Conservation (phyloP, 2,113 vertebrate genomes). For the Cavia porcellus region DNA sequence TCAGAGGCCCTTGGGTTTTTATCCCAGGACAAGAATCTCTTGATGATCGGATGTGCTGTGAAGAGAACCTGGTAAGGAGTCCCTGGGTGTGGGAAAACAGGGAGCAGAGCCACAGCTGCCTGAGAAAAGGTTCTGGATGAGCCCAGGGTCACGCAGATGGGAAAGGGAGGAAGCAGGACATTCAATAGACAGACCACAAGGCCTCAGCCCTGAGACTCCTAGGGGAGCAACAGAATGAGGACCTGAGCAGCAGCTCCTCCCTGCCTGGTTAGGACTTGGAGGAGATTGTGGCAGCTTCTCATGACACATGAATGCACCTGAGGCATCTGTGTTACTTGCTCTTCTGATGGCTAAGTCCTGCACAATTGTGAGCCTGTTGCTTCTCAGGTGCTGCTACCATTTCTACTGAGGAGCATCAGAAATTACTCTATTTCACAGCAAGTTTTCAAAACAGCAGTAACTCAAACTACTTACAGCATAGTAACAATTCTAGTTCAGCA, state of each 20-base stretch:
- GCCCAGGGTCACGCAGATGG: neutral
- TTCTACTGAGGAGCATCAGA: neutral
- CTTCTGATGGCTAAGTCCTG: neutral
- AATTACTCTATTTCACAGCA: neutral
- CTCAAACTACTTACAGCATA: neutral
- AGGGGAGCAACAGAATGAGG: neutral
- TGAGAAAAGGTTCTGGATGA: neutral
- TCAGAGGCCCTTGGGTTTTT: conserved; percentile 23
- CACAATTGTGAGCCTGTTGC: neutral
- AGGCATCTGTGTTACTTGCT: neutral
- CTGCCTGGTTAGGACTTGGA: too few relatives aligned
- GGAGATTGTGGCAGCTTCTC: rapidly evolving
- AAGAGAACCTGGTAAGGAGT: neutral
- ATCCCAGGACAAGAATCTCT: conserved; percentile 73
- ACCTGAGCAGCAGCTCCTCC: neutral
- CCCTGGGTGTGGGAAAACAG: too few relatives aligned
- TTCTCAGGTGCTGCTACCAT: neutral
- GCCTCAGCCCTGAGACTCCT: neutral
- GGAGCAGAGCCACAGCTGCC: too few relatives aligned
- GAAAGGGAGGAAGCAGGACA: too few relatives aligned
- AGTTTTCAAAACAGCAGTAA: neutral
- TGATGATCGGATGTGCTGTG: conserved; percentile 66
- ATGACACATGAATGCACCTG: rapidly evolving
- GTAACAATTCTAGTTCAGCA: neutral
- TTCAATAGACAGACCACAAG: too few relatives aligned